Evolutionary conservation across 2,113 vertebrate species (phyloP).

Genomic region (Calyptomena viridis): DNA sequence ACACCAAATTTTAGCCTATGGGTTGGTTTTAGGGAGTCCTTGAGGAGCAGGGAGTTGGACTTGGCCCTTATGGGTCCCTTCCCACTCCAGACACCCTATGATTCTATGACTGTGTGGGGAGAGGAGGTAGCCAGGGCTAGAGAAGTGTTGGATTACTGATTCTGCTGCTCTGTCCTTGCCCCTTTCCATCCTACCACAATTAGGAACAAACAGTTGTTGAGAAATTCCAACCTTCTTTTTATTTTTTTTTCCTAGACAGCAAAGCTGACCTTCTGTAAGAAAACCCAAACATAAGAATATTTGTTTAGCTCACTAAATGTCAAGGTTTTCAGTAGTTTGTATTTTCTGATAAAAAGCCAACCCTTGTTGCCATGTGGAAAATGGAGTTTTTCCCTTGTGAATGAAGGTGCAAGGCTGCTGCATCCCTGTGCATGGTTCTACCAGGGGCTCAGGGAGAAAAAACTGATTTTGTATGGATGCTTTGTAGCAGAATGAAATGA

Average conservation of each 20-base stretch:
- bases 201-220: not conserved
- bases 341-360: not conserved
- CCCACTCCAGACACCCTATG: not conserved
- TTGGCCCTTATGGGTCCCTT: not conserved
- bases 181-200: not conserved
- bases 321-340: not conserved
- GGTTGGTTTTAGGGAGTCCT: not conserved
- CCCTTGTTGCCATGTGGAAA: not conserved
- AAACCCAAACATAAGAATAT: not conserved
- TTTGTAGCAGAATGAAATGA: slow-evolving; percentile 27
- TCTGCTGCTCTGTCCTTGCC: not conserved
- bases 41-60: not conserved
- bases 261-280: not conserved
- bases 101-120: not conserved
- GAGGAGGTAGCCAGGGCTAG: not conserved
- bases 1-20: rapidly evolving
- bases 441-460: not conserved
- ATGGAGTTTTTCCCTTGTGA: not conserved
- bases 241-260: not conserved
- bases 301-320: not conserved
- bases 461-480: slow-evolving; percentile 24
- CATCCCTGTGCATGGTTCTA: not conserved
- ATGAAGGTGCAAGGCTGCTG: not conserved
- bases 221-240: not conserved
- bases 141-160: not conserved